Base-by-base conservation (phyloP, 2,113 vertebrate genomes). In the Bucco capensis region DNA sequence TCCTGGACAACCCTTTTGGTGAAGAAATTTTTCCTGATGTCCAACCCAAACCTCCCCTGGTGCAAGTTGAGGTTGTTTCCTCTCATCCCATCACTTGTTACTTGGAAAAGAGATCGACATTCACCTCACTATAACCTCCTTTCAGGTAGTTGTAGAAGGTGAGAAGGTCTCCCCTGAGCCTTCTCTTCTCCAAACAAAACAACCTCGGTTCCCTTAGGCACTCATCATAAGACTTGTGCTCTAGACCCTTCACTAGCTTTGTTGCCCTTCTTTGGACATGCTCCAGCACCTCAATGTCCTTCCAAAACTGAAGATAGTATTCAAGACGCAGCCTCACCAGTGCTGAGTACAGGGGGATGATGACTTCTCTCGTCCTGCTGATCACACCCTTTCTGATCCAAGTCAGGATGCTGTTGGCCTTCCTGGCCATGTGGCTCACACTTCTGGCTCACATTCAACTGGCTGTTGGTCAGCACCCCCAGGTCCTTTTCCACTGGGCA, bases 401-500 rank as follows among this genome's bases (percentile, higher is more conserved):
- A 23, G 19, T 51, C 31, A 61, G 72, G 31, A 4, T 61, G 53
- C 7, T 10, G 0, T 3, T 38, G 46, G 31, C 23, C 37, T 49
- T 78, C 51, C 61, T 78, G 84, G 53, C 4, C 31, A 50, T 28
- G 31, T 60, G 46, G 10, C n/a, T 40, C 50, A 56, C 38, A 60
- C 44, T 1, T 1, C 24, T 33, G 24, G 17, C 3, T 33, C 75
- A 24, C 13, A 25, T 50, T 61, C 58, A 89, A 27, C 17, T 2
- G 2, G 4, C 46, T 54, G 19, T 11, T 4, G 4, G 44, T 14
- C 38, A 76, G 17, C 31, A 71, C 5, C 3, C 10, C 9, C 31
- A 28, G 12, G 24, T 66, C 40, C 37, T 82, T 72, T 56, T 40
- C 7, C 3, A 4, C 18, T 0, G 0, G 24, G 9, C 24, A 76